Percentiles rank a stretch among this genome's conserved stretches.
Conservation (phyloP, 2,113 vertebrate genomes). For the Nettapus auritus region DNA sequence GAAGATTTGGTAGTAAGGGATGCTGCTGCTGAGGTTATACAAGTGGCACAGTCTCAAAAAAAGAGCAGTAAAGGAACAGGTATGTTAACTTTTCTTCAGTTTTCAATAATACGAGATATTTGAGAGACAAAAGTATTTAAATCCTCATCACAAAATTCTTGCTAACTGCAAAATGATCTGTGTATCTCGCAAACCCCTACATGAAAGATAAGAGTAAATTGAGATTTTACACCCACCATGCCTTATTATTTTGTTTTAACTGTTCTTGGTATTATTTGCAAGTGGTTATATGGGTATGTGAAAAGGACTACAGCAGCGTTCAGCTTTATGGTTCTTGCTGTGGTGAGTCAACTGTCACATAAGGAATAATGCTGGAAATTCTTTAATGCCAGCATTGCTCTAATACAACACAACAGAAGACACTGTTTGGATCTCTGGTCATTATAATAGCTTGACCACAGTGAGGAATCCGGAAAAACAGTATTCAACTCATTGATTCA, state of each 20-base stretch:
- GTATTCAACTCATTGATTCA: slow-evolving; percentile 20
- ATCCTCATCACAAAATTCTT: neutral
- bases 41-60: slow-evolving; percentile 74
- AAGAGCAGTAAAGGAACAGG: slow-evolving; percentile 72
- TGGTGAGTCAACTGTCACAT: neutral
- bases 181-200: neutral
- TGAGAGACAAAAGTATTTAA: neutral
- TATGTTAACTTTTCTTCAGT: slow-evolving; percentile 18
- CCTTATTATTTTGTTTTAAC: neutral
- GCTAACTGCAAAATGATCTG: neutral
- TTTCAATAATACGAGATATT: neutral
- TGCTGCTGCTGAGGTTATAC: slow-evolving; percentile 83
- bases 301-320: neutral
- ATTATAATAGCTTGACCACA: neutral
- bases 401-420: neutral
- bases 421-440: neutral
- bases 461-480: slow-evolving; percentile 8
- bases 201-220: neutral
- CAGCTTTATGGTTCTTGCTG: neutral
- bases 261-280: neutral
- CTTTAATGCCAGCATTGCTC: neutral
- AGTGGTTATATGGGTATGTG: neutral
- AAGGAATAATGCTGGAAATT: neutral
- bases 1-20: slow-evolving; percentile 89
- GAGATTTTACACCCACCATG: neutral